These are phyloP conservation scores for Marmota flaviventris DNA, from an alignment of 2,113 vertebrate genomes.

Conservation along the genomic window DNA sequence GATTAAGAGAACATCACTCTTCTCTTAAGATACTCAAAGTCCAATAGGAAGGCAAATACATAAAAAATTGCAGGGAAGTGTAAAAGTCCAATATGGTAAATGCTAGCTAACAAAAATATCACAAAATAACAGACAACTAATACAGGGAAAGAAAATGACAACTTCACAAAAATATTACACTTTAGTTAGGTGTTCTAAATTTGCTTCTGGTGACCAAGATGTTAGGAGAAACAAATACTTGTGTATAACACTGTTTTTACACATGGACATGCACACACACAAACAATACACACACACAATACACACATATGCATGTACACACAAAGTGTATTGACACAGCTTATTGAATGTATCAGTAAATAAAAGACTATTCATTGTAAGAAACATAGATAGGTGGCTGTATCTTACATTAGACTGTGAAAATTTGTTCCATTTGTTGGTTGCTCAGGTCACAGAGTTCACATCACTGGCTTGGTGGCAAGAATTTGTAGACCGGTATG, in stretches of 20 bases:
- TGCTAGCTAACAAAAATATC: neutral
- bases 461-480: neutral
- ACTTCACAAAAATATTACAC: neutral
- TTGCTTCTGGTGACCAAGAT: neutral
- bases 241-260: fast-evolving
- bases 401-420: neutral
- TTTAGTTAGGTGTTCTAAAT: neutral
- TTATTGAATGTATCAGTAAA: neutral
- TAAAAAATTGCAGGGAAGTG: neutral
- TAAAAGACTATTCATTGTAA: neutral
- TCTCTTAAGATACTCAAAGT: neutral
- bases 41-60: neutral
- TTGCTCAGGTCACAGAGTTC: neutral
- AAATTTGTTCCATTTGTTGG: neutral
- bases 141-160: neutral
- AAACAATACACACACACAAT: neutral
- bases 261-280: neutral
- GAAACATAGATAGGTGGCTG: neutral
- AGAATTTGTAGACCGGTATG: neutral
- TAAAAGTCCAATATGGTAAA: conserved; percentile 17
- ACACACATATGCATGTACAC: neutral
- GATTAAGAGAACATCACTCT: conserved; percentile 18
- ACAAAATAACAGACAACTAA: neutral
- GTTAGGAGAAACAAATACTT: neutral
- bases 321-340: neutral